Conservation (phyloP, 2,888 invertebrate genomes). For the Scaptomyza flava region DNA sequence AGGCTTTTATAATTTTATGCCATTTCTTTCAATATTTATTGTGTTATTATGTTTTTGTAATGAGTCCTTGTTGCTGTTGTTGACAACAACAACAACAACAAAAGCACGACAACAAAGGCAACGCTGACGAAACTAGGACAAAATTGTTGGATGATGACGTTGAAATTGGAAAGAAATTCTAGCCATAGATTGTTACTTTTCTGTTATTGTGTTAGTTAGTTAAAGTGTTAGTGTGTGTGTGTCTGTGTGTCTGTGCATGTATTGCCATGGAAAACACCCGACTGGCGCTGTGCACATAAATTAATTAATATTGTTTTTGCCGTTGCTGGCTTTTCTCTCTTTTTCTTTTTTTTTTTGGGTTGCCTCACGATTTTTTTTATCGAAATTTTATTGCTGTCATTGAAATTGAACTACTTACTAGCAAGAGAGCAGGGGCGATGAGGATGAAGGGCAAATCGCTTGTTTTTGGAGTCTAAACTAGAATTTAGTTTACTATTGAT, state of each 20-base stretch:
- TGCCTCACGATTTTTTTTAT: conserved; percentile 43
- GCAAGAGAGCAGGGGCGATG: background rate
- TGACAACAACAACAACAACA: conserved; percentile 18
- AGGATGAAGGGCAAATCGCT: background rate
- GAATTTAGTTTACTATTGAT: conserved; percentile 56
- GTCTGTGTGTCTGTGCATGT: conserved; percentile 29
- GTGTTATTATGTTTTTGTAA: conserved; percentile 81
- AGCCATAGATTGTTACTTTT: conserved; percentile 62
- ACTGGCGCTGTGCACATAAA: conserved; percentile 68
- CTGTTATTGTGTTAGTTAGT: conserved; percentile 20
- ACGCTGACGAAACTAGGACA: conserved; percentile 60
- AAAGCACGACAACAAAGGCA: conserved; percentile 8
- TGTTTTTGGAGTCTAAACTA: conserved; percentile 52
- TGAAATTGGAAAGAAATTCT: conserved; percentile 77
- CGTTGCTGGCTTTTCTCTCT: conserved; percentile 8
- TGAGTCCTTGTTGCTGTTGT: conserved; percentile 61
- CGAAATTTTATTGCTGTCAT: conserved; percentile 73
- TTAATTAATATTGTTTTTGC: conserved; percentile 77
- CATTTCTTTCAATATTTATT: conserved; percentile 81
- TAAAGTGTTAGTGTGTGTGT: background rate
- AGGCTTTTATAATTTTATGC: conserved; percentile 80
- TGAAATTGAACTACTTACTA: conserved; percentile 60
- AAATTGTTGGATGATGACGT: conserved; percentile 70
- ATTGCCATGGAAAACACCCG: conserved; percentile 78
- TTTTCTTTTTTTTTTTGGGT: conserved; percentile 22